Evolutionary conservation across 2,797 vertebrate genomes (phyloP), one percentile per base, ranked within the genome.

Genomic region (Sarcoramphus papa): DNA sequence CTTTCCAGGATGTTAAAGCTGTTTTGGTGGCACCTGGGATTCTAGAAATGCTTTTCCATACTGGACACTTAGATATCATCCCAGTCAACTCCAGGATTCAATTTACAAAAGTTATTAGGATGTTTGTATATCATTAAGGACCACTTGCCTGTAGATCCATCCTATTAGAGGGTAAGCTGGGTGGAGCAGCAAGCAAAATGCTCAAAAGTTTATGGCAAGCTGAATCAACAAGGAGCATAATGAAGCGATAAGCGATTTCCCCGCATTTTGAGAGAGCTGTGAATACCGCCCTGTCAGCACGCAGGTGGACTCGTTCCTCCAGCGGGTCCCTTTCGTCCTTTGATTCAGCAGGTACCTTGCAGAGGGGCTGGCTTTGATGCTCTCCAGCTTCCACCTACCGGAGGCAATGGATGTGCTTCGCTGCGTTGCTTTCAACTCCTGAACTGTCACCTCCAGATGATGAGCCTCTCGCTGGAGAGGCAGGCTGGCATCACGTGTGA

Each of bases 221-320:
- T 30, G 30, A 75, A 19, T 17, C 40, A 48, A 43, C 9, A 16
- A 50, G 40, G 30, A 87, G 30, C 19, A 20, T 4, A 21, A 22
- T 0, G 30, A 60, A 45, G 76, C 5, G 2, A 3, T 2, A 4
- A 24, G 37, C 0, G 6, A 25, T 22, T 10, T 65, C 19, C 47
- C 37, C 0, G 0, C 0, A 2, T 3, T 64, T 48, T 43, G 0
- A 17, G 54, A 14, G 57, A 51, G 69, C 87, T 31, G 30, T 35
- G 73, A 81, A 2, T 5, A 1, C 4, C 1, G 1, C 14, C n/a
- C 47, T 15, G 9, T 3, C 5, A n/a, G 12, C 25, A 2, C 35
- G 60, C 43, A 51, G 31, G 7, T 23, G 43, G 51, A 14, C 30
- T 31, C 6, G 0, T 5, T 65, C 31, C 60, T 45, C 22, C 64